These are phyloP conservation scores for Siniperca chuatsi DNA, from an alignment of 2,113 vertebrate species.

Conservation along the genomic window DNA sequence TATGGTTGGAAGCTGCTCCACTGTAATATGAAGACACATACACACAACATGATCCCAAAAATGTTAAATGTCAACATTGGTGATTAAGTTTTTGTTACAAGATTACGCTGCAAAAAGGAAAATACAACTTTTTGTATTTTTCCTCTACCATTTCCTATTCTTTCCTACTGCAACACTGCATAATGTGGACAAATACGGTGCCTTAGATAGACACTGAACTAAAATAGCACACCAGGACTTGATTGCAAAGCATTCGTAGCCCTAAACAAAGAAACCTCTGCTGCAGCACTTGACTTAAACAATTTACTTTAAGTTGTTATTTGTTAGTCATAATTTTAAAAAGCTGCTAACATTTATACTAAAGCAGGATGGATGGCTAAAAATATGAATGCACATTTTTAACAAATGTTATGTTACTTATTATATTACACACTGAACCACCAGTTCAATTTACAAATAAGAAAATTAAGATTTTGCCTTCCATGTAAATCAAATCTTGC, in stretches of 20 bases:
- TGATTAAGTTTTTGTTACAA: not conserved
- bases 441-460: not conserved
- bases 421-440: not conserved
- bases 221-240: constrained; percentile 20
- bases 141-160: not conserved
- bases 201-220: not conserved
- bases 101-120: not conserved
- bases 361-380: not conserved
- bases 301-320: constrained; percentile 33
- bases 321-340: constrained; percentile 24
- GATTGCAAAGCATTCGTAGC: not conserved
- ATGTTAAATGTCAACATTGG: not conserved
- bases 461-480: not conserved
- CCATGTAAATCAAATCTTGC: not conserved
- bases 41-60: constrained; percentile 23
- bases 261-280: constrained; percentile 38
- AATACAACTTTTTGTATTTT: not conserved
- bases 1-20: constrained; percentile 93
- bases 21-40: constrained; percentile 76
- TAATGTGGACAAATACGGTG: constrained; percentile 31
- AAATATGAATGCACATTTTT: not conserved
- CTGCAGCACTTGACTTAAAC: constrained; percentile 24
- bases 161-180: not conserved
- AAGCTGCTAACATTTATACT: constrained; percentile 5
- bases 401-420: not conserved